Base-by-base conservation (phyloP, 1,140 invertebrate genomes). In the Drosophila takahashii region DNA sequence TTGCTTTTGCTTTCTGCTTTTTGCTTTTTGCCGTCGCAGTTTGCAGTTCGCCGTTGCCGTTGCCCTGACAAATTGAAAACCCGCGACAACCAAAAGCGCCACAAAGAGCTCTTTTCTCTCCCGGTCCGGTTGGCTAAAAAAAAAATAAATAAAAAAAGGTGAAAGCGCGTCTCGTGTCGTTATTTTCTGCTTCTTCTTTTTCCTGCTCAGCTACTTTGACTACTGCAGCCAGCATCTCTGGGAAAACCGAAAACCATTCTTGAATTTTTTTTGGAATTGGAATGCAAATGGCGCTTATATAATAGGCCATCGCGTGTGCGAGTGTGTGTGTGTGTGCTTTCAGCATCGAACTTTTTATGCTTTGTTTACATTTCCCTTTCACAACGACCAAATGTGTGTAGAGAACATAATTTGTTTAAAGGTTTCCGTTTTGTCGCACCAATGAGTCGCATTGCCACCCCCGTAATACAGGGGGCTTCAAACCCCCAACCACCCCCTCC, bases 341-440 rank as follows among this genome's bases (percentile, higher is more conserved):
- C 39, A 77, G 75, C 66, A 77, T 79, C 66, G 73, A 73, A 77
- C 70, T 58, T 67, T 77, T 83, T 73, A 64, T 79, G 76, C 69
- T 89, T 89, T 89, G 84, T 89, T 89, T 89, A 89, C 84, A 84
- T 89, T 86, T 86, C 69, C 74, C 78, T 89, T 79, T 83, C 79
- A 79, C 67, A 61, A 60, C 10, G 52, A 58, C 34, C 37, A 66
- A 59, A 50, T 45, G 48, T 45, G 60, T 39, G 52, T 65, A 41
- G 54, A 59, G 58, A 64, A 62, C 67, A 89, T 89, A 89, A 89
- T 89, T 79, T 86, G 75, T 83, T 76, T 79, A 79, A 81, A 86
- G 83, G 65, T 85, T 62, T 75, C 61, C 83, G 76, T 78, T 85
- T 67, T 64, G 58, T 54, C 42, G 29, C 53, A 36, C 18, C 29